phyloP scores from a whole-genome alignment of 2,113 vertebrate genomes.

The Abramis brama region DNA sequence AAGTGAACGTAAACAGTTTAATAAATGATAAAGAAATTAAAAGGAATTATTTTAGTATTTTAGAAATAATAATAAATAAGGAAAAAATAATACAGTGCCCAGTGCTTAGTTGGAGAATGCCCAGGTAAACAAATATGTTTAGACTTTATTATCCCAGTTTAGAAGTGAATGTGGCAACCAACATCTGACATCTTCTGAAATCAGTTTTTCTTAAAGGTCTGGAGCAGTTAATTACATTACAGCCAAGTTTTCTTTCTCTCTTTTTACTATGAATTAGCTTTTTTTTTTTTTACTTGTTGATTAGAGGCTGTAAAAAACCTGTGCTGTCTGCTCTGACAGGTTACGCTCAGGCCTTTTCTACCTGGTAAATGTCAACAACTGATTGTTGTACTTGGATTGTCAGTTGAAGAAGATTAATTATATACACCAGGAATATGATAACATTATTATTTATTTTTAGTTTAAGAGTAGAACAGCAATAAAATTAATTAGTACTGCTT shows the following conservation, averaged over 20 bases:
- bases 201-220: background rate
- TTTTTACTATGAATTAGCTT: background rate
- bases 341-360: background rate
- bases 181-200: background rate
- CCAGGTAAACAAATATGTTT: background rate
- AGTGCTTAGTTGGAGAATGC: background rate
- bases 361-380: background rate
- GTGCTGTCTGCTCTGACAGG: background rate
- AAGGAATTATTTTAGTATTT: too few relatives aligned
- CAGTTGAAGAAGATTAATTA: background rate
- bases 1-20: too few relatives aligned
- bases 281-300: background rate
- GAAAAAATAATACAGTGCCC: background rate
- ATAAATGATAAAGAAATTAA: too few relatives aligned
- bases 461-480: background rate
- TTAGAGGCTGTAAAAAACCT: background rate
- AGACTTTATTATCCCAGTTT: background rate
- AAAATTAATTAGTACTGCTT: background rate
- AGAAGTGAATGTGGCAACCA: background rate
- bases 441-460: background rate
- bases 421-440: background rate
- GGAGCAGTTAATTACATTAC: background rate
- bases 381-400: background rate
- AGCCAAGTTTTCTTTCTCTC: background rate
- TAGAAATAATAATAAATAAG: background rate